phyloP scores from a whole-genome alignment of 2,797 vertebrate species.

The Xyrichtys novacula region DNA sequence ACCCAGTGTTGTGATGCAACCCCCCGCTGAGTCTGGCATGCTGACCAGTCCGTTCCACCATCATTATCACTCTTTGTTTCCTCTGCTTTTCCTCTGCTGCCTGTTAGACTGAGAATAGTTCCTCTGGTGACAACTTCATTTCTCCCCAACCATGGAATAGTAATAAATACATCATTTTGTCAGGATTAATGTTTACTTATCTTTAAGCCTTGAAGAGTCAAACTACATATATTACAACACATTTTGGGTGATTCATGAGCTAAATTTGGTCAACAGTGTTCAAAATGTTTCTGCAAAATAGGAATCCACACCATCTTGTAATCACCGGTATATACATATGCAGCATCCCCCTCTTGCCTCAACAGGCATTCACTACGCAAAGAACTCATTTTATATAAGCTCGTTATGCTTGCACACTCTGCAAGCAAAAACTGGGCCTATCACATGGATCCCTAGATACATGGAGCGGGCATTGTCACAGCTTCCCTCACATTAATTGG shows the following conservation, averaged over 20 bases:
- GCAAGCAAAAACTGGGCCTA: background rate
- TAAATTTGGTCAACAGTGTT: background rate
- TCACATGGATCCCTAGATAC: background rate
- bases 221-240: background rate
- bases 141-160: background rate
- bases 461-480: background rate
- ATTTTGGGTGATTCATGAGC: background rate
- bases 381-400: too few relatives aligned
- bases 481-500: background rate
- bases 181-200: background rate
- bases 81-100: conserved; percentile 40
- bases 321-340: too few relatives aligned
- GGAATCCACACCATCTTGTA: too few relatives aligned
- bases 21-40: conserved; percentile 75
- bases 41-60: conserved; percentile 59
- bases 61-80: conserved; percentile 72
- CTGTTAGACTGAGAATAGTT: background rate
- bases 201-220: background rate
- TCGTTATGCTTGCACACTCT: background rate
- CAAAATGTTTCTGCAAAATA: background rate
- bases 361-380: too few relatives aligned
- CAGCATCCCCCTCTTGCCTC: too few relatives aligned
- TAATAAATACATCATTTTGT: conserved; percentile 2
- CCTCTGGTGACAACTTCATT: background rate
- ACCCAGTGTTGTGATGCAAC: conserved; percentile 71